phyloP scores from a whole-genome alignment of 2,113 vertebrate genomes.

The Rhagologus leucostigma region DNA sequence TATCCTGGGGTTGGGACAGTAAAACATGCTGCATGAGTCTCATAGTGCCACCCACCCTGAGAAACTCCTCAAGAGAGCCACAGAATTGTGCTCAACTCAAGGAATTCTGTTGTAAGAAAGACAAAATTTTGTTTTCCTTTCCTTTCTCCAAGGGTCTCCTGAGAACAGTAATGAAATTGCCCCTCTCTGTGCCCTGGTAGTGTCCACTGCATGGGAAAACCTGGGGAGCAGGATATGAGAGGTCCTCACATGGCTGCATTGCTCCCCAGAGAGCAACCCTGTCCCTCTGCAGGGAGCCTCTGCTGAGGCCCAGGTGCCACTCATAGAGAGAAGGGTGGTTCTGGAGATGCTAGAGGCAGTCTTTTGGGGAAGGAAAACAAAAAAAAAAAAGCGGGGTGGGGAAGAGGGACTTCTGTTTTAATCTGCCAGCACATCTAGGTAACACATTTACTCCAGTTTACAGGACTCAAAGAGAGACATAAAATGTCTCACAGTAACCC shows the following conservation, averaged over 20 bases:
- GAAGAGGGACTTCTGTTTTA: not conserved
- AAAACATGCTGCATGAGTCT: not conserved
- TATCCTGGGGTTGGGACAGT: not conserved
- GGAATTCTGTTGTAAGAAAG: not conserved
- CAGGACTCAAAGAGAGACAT: not conserved
- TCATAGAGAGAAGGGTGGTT: not conserved
- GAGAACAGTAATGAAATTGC: not conserved
- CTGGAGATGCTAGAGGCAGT: not conserved
- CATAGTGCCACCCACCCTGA: not conserved
- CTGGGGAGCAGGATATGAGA: not conserved
- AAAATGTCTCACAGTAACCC: slow-evolving; percentile 1
- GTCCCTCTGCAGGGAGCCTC: not conserved
- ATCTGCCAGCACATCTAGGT: not conserved
- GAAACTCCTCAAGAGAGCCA: not conserved
- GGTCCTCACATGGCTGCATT: not conserved
- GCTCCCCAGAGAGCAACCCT: not conserved
- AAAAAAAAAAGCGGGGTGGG: no score
- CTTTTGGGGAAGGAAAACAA: not conserved
- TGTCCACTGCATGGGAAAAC: not conserved
- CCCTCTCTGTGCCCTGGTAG: not conserved
- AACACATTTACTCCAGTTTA: slow-evolving; percentile 12
- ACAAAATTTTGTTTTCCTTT: not conserved
- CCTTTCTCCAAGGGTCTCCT: not conserved
- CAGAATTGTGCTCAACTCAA: not conserved
- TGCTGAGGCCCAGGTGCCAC: not conserved